Conservation (phyloP, 2,113 vertebrate species). For the Odontesthes bonariensis region DNA sequence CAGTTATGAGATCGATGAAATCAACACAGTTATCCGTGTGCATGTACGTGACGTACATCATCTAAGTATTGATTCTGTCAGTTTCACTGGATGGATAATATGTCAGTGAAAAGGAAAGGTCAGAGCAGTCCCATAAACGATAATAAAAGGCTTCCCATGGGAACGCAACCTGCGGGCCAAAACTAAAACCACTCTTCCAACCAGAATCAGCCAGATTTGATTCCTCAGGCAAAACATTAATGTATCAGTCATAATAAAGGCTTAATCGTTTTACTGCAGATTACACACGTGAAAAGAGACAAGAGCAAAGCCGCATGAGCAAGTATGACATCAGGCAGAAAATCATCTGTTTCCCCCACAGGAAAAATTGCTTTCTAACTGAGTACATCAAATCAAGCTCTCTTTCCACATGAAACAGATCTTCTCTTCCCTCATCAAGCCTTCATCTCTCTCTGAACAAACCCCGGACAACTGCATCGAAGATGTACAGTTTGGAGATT, state of each 20-base stretch:
- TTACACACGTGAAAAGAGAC: not conserved
- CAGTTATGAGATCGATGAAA: not conserved
- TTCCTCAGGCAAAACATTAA: too few species aligned
- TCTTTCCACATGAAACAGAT: not conserved
- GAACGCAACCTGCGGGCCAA: not conserved
- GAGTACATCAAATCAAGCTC: not conserved
- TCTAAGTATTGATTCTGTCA: conserved; percentile 6
- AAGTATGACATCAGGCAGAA: not conserved
- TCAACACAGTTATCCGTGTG: not conserved
- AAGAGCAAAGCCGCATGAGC: not conserved
- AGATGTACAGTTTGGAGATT: not conserved
- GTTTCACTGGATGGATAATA: not conserved
- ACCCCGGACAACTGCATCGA: not conserved
- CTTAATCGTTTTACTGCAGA: not conserved
- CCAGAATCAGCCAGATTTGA: not conserved
- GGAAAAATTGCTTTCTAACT: not conserved
- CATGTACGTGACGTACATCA: not conserved
- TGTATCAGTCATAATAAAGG: not conserved
- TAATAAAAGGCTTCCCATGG: not conserved
- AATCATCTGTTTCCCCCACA: not conserved
- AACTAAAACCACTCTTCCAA: not conserved
- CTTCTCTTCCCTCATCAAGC: conserved; percentile 10
- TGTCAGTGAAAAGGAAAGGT: conserved; percentile 8
- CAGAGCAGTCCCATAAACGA: not conserved
- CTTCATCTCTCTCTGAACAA: not conserved